These are phyloP conservation scores for Phrynocephalus versicolor DNA, from an alignment of 2,113 vertebrate species.

Conservation along the genomic window DNA sequence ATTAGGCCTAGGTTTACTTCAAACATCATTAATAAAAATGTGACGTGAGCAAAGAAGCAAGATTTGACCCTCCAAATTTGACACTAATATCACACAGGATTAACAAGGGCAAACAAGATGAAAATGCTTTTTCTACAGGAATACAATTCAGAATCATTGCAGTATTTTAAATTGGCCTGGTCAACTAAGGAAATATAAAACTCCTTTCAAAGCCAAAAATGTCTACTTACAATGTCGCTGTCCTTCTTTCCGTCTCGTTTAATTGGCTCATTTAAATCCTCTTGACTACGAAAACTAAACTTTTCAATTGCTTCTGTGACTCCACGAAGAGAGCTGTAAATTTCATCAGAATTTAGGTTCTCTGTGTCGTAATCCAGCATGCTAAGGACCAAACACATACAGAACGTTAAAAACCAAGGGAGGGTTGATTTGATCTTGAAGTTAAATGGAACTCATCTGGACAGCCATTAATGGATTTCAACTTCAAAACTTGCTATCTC, in stretches of 20 bases:
- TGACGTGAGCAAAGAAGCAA: neutral
- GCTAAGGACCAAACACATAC: conserved; percentile 77
- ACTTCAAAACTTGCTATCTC: neutral
- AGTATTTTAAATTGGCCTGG: neutral
- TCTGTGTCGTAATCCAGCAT: conserved; percentile 98
- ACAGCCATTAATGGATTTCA: conserved; percentile 36
- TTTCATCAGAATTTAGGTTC: conserved; percentile 99
- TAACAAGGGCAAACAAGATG: neutral
- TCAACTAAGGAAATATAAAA: conserved; percentile 9
- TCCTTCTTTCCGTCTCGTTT: conserved; percentile 94
- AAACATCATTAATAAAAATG: neutral
- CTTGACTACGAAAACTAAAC: conserved; percentile 97
- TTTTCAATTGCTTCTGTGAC: conserved; percentile 98
- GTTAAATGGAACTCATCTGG: conserved; percentile 16
- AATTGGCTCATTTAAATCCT: conserved; percentile 94
- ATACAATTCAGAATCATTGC: neutral
- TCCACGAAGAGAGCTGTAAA: conserved; percentile 97
- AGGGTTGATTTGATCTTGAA: conserved; percentile 5
- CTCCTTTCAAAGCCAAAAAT: neutral
- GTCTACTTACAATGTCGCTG: conserved; percentile 84
- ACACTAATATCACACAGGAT: neutral
- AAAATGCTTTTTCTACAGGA: neutral
- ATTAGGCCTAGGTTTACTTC: neutral
- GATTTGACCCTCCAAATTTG: neutral
- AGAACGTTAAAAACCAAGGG: conserved; percentile 56